These are phyloP conservation scores for Cyclargus thomasi DNA, from an alignment of 1,140 invertebrate genomes.

Conservation along the genomic window DNA sequence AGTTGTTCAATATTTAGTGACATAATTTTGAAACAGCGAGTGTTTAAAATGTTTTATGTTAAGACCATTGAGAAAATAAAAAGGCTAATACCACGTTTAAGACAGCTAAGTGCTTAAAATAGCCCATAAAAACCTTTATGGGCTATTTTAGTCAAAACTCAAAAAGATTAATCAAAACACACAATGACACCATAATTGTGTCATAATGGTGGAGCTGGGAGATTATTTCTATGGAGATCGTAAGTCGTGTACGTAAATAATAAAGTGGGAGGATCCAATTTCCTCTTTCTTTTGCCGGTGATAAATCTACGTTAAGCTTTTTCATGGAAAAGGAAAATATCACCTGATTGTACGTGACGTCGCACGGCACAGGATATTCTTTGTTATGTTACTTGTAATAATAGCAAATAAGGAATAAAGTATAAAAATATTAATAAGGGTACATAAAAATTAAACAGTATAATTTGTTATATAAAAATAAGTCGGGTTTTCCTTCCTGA, in stretches of 20 bases:
- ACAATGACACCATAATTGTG: background rate
- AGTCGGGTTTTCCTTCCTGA: too few relatives aligned
- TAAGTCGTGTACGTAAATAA: background rate
- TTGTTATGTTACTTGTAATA: background rate
- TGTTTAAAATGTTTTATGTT: too few relatives aligned
- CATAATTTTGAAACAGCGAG: too few relatives aligned
- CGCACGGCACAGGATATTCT: background rate
- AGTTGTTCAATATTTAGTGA: too few relatives aligned
- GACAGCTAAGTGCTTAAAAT: too few relatives aligned
- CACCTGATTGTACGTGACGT: background rate
- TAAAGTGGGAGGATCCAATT: background rate
- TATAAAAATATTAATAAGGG: too few relatives aligned
- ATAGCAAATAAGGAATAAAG: background rate
- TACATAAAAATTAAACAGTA: too few relatives aligned
- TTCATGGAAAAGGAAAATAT: background rate
- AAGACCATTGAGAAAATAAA: too few relatives aligned
- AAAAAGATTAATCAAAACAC: slow-evolving; percentile 1
- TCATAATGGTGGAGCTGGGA: background rate
- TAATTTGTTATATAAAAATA: too few relatives aligned
- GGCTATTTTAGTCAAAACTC: background rate
- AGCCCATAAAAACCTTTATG: background rate
- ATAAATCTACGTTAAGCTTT: slow-evolving; percentile 3
- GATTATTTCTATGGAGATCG: slow-evolving; percentile 3
- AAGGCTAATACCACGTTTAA: too few relatives aligned
- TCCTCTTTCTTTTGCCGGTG: background rate